Evolutionary conservation across 2,113 vertebrate species (phyloP).

Genomic region (Pristiophorus japonicus): DNA sequence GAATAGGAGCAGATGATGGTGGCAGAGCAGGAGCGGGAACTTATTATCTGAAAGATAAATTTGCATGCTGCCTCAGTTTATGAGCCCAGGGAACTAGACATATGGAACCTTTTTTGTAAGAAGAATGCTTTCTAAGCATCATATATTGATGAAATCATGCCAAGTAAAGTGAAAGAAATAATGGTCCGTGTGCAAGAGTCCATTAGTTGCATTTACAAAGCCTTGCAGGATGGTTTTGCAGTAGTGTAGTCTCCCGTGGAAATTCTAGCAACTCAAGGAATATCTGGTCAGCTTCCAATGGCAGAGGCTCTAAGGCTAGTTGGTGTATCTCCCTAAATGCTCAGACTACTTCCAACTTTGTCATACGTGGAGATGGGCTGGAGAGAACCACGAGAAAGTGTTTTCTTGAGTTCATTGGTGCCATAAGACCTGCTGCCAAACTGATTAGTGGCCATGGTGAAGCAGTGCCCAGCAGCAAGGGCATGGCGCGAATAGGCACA

Average conservation of each 20-base stretch:
- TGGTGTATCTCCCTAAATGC: neutral
- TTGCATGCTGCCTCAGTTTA: neutral
- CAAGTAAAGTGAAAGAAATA: neutral
- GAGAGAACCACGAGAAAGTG: neutral
- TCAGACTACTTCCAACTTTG: neutral
- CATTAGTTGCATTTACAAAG: neutral
- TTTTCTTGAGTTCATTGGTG: neutral
- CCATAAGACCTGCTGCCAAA: neutral
- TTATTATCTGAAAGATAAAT: neutral
- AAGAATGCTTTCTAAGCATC: neutral
- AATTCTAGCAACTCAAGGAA: neutral
- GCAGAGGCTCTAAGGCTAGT: too few species aligned
- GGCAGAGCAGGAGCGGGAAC: neutral
- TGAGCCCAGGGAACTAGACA: neutral
- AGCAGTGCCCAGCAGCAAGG: neutral
- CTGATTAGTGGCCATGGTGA: neutral
- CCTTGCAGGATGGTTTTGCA: neutral
- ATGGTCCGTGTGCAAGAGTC: neutral
- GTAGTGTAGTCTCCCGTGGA: neutral
- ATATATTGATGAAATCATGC: neutral
- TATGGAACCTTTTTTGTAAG: neutral
- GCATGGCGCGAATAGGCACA: neutral
- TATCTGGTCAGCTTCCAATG: neutral
- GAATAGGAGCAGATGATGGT: neutral
- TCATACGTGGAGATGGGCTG: neutral